Evolutionary conservation across 2,797 vertebrate genomes (phyloP).

Genomic region (Acrocephalus scirpaceus): DNA sequence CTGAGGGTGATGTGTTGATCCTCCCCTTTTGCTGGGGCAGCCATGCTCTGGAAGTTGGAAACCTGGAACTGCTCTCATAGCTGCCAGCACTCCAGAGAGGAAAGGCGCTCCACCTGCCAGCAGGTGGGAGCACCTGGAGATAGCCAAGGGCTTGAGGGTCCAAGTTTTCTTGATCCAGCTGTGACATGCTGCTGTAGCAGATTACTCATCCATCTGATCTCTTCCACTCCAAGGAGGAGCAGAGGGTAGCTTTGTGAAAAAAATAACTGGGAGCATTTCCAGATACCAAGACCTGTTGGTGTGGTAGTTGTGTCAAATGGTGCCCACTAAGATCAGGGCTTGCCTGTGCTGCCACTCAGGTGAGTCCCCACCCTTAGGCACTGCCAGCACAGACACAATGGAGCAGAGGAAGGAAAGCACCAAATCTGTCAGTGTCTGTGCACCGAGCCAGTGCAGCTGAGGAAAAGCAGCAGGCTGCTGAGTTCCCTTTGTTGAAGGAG

Average conservation of each 20-base stretch:
- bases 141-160: not conserved
- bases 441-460: not conserved
- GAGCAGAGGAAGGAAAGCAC: not conserved
- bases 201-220: not conserved
- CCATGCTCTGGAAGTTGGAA: not conserved
- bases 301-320: not conserved
- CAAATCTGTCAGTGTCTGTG: not conserved
- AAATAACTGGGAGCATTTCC: not conserved
- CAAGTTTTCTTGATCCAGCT: not conserved
- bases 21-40: not conserved
- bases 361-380: not conserved
- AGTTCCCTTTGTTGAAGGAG: not conserved
- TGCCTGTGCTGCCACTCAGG: not conserved
- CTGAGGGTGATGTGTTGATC: fast-evolving
- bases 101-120: not conserved
- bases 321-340: not conserved
- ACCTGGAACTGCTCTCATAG: not conserved
- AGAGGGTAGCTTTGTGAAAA: not conserved
- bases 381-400: fast-evolving
- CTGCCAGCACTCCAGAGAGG: not conserved
- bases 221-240: not conserved
- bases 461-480: not conserved
- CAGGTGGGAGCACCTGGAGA: not conserved
- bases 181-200: not conserved
- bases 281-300: not conserved